Evolutionary conservation across 2,113 vertebrate species (phyloP).

Genomic region (Peromyscus polionotus): DNA sequence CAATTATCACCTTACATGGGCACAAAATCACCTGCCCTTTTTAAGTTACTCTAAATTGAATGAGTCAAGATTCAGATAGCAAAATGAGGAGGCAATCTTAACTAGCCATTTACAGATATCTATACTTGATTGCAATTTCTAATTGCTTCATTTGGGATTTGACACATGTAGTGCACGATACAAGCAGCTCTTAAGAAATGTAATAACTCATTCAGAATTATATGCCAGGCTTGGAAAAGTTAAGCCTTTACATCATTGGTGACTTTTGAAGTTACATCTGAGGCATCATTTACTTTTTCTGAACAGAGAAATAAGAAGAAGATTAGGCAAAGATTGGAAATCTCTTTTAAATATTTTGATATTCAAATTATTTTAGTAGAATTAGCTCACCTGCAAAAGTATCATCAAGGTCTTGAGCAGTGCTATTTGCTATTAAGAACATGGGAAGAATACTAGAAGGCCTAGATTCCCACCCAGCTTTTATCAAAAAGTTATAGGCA

Average conservation of each 20-base stretch:
- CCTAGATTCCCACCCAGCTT: not conserved
- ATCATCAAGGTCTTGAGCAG: not conserved
- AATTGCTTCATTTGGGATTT: conserved; percentile 15
- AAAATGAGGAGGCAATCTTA: conserved; percentile 4
- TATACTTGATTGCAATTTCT: conserved; percentile 11
- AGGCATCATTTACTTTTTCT: conserved; percentile 21
- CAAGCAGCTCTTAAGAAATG: conserved; percentile 47
- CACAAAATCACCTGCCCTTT: conserved; percentile 22
- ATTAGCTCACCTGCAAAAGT: conserved; percentile 42
- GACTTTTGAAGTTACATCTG: conserved; percentile 30
- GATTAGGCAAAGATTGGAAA: not conserved
- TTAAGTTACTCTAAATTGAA: conserved; percentile 43
- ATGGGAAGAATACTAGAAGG: not conserved
- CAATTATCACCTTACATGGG: conserved; percentile 16
- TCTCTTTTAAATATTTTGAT: conserved; percentile 43
- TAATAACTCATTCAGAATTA: not conserved
- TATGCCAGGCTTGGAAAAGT: not conserved
- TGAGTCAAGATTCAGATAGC: not conserved
- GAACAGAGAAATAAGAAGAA: conserved; percentile 38
- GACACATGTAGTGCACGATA: conserved; percentile 5
- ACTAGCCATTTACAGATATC: conserved; percentile 27
- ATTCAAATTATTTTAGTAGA: conserved; percentile 38
- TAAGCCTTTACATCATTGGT: conserved; percentile 20
- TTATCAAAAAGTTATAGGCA: conserved; percentile 44
- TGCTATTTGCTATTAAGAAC: conserved; percentile 3